Percentiles rank a stretch among this genome's conserved stretches.
Conservation (phyloP, 1,140 invertebrate species). For the Magallana angulata region DNA sequence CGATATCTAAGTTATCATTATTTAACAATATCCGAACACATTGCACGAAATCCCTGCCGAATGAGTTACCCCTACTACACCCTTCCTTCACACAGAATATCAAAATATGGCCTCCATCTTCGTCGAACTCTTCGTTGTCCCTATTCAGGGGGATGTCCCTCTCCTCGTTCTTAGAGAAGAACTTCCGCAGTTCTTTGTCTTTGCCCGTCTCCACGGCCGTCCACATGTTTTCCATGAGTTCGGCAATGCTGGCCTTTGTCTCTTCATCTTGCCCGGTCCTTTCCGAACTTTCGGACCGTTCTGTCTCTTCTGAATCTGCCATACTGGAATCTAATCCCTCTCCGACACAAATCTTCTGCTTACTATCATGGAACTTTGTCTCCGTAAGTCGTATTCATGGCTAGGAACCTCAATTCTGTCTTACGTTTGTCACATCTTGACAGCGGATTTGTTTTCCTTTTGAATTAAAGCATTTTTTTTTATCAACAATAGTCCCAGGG, state of each 20-base stretch:
- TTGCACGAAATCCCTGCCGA: constrained; percentile 38
- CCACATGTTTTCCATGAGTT: constrained; percentile 39
- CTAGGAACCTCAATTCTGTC: not conserved
- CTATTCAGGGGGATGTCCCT: constrained; percentile 40
- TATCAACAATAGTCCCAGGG: not conserved
- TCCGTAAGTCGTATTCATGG: not conserved
- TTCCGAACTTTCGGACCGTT: not conserved
- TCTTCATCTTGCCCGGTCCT: constrained; percentile 12
- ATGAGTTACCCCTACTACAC: constrained; percentile 35
- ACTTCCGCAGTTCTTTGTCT: constrained; percentile 42
- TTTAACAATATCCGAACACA: constrained; percentile 42
- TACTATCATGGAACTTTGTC: not conserved
- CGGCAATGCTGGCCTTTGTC: not conserved
- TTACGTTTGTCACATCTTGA: not conserved
- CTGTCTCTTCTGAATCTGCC: constrained; percentile 4
- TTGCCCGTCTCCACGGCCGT: constrained; percentile 31
- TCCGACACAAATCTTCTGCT: not conserved
- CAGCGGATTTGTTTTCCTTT: not conserved
- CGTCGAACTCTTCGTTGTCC: constrained; percentile 44
- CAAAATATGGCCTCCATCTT: constrained; percentile 43
- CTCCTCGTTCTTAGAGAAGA: constrained; percentile 32
- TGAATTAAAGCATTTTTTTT: constrained; percentile 15
- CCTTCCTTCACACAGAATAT: constrained; percentile 47
- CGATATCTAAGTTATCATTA: constrained; percentile 20
- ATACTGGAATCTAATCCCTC: not conserved